Evolutionary conservation across 2,797 vertebrate species (phyloP).

Genomic region (Xenops minutus): DNA sequence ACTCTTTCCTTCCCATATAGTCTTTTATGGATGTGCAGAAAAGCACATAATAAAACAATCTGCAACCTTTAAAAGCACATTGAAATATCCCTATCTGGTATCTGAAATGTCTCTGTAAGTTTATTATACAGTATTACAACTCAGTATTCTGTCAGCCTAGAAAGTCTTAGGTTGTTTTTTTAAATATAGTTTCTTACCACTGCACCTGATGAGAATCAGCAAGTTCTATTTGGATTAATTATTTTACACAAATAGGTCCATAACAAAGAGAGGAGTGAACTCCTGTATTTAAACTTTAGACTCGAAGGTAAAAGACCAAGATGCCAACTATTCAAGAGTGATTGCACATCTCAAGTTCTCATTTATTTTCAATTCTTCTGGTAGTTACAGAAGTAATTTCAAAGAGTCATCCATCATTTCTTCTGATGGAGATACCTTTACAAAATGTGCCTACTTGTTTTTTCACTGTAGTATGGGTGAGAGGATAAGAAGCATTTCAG

Average conservation of each 20-base stretch:
- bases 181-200: neutral
- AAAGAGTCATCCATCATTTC: neutral
- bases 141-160: neutral
- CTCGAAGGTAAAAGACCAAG: neutral
- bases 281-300: neutral
- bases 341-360: neutral
- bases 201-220: neutral
- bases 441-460: neutral
- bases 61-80: neutral
- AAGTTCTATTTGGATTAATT: neutral
- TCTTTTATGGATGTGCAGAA: neutral
- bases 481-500: neutral
- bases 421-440: neutral
- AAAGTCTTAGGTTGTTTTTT: neutral
- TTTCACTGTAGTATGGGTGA: neutral
- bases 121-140: neutral
- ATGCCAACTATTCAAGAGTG: neutral
- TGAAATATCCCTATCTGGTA: neutral
- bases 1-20: conserved; percentile 43
- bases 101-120: neutral
- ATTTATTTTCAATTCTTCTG: neutral
- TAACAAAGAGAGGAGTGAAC: neutral
- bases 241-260: neutral
- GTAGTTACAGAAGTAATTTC: neutral
- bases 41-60: neutral